These are phyloP conservation scores for Hydrochoerus hydrochaeris DNA, from an alignment of 2,113 vertebrate species.

Conservation along the genomic window DNA sequence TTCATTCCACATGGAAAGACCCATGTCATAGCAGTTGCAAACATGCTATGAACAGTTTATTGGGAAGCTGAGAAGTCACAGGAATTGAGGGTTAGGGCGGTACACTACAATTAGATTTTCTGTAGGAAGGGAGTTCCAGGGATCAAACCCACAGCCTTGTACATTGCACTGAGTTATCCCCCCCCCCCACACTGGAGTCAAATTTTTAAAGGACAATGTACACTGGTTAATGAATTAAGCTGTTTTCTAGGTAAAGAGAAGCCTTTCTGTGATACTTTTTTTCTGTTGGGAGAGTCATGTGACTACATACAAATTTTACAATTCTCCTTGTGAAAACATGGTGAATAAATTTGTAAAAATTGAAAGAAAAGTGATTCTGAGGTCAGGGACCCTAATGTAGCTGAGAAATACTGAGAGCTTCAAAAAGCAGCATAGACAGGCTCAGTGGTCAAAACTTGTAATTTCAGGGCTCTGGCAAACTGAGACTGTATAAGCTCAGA, in stretches of 20 bases:
- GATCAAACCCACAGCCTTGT: too few relatives aligned
- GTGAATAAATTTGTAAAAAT: neutral
- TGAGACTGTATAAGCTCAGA: neutral
- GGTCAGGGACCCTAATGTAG: neutral
- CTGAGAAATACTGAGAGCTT: neutral
- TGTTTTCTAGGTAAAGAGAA: neutral
- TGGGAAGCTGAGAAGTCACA: neutral
- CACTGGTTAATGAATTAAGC: neutral
- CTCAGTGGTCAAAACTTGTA: neutral
- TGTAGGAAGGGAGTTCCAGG: neutral
- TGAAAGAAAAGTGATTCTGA: neutral
- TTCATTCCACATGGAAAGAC: neutral
- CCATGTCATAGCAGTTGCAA: neutral
- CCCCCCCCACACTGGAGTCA: neutral
- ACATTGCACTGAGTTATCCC: neutral
- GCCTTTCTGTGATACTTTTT: neutral
- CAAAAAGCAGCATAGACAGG: neutral
- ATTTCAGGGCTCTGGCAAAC: neutral
- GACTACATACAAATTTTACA: slow-evolving; percentile 12
- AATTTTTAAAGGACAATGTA: neutral
- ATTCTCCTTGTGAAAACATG: neutral
- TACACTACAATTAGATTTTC: neutral
- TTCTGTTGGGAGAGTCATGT: neutral
- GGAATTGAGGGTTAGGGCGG: neutral
- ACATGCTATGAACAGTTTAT: neutral